A percentile compares a stretch with the other conserved stretches of the same genome.
phyloP scores from a whole-genome alignment of 1,140 invertebrate genomes.

The Meloidogyne chitwoodi region DNA sequence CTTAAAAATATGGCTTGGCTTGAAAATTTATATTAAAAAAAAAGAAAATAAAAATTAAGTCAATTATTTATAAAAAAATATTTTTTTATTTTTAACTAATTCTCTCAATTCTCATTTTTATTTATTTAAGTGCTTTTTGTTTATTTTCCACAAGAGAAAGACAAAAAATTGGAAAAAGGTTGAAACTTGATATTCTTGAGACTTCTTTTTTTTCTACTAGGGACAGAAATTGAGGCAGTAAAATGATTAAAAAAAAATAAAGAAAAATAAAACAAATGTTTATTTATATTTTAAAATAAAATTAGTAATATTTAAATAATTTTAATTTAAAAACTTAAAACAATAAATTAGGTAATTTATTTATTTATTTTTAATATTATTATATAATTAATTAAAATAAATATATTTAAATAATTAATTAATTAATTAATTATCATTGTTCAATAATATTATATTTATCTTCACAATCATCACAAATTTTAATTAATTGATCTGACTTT shows the following conservation, averaged over 20 bases:
- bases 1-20: too few relatives aligned
- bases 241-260: background rate
- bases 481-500: constrained; percentile 11
- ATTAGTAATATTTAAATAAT: too few relatives aligned
- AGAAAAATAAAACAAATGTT: background rate
- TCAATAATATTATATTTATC: constrained; percentile 9
- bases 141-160: background rate
- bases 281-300: too few relatives aligned
- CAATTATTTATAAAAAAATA: background rate
- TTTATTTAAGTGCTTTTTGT: background rate
- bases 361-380: too few relatives aligned
- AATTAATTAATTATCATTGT: background rate
- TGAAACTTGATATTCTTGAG: background rate
- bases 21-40: too few relatives aligned
- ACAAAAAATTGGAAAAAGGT: background rate
- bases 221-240: background rate
- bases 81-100: background rate
- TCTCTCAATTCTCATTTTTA: background rate
- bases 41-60: too few relatives aligned
- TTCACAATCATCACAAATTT: constrained; percentile 4
- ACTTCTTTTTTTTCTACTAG: background rate
- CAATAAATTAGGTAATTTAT: too few relatives aligned
- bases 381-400: too few relatives aligned
- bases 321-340: too few relatives aligned
- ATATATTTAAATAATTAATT: too few relatives aligned